A percentile compares a stretch with the other conserved stretches of the same genome.
These are phyloP conservation scores for Oxygymnocypris stewartii DNA, from an alignment of 2,113 vertebrate species.

Conservation along the genomic window DNA sequence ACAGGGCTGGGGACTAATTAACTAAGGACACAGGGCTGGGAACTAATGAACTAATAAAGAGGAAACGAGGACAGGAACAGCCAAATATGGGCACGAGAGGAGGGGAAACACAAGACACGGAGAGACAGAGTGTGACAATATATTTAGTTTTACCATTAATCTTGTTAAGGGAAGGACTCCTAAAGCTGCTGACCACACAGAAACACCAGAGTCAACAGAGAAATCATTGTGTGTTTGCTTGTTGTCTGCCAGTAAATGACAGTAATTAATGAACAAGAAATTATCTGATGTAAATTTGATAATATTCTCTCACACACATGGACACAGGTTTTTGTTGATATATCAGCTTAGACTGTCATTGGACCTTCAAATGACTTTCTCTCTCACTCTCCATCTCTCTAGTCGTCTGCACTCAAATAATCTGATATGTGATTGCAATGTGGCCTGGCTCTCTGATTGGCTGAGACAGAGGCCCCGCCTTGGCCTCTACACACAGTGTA, in stretches of 20 bases:
- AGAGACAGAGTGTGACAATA: no score
- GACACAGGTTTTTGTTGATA: slow-evolving; percentile 18
- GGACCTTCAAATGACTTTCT: background rate
- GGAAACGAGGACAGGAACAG: no score
- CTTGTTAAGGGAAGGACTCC: background rate
- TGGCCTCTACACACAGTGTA: slow-evolving; percentile 96
- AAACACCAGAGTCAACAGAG: background rate
- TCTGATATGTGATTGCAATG: slow-evolving; percentile 93
- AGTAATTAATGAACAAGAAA: slow-evolving; percentile 13
- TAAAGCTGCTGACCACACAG: slow-evolving; percentile 12
- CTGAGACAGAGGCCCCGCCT: slow-evolving; percentile 93
- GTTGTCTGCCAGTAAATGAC: slow-evolving; percentile 1
- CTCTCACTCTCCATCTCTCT: background rate
- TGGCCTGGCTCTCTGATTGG: slow-evolving; percentile 98
- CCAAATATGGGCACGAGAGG: no score
- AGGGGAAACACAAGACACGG: no score
- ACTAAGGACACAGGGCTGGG: no score
- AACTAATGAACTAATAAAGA: no score
- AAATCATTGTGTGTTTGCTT: background rate
- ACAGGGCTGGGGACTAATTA: no score
- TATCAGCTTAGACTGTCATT: background rate
- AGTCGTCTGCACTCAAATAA: slow-evolving; percentile 99
- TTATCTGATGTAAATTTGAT: background rate
- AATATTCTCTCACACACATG: slow-evolving; percentile 21
- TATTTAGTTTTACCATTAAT: background rate